Evolutionary conservation across 2,888 invertebrate genomes (phyloP).

Genomic region (Polietes domitor): DNA sequence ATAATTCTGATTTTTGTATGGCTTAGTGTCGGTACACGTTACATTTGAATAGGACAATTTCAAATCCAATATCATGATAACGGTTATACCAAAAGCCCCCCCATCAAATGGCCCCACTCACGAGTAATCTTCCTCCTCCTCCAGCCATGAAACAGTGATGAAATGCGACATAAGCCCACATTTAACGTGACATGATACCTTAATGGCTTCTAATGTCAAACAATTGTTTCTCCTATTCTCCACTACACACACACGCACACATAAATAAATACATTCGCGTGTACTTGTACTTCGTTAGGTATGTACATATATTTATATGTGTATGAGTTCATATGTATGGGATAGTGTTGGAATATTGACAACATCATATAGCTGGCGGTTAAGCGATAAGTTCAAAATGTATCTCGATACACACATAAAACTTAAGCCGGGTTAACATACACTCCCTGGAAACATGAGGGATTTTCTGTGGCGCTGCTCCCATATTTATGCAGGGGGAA

Average conservation of each 20-base stretch:
- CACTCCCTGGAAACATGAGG: conserved; percentile 26
- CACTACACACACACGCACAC: not conserved
- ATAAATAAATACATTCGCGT: conserved; percentile 12
- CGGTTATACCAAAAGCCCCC: not conserved
- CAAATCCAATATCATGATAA: conserved; percentile 16
- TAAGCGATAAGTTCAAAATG: conserved; percentile 41
- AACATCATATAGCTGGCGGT: conserved; percentile 45
- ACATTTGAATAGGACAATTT: conserved; percentile 21
- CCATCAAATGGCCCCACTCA: not conserved
- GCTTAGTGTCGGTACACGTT: not conserved
- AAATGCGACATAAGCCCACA: conserved; percentile 58
- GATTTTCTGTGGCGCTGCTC: conserved; percentile 28
- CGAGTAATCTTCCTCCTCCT: not conserved
- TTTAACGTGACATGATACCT: conserved; percentile 63
- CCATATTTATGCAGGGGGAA: not conserved
- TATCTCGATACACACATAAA: conserved; percentile 35
- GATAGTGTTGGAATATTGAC: conserved; percentile 22
- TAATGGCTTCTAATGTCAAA: conserved; percentile 63
- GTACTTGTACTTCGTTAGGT: not conserved
- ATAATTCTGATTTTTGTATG: not conserved
- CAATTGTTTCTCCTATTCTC: conserved; percentile 41
- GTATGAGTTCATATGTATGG: not conserved
- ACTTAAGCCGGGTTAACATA: conserved; percentile 29
- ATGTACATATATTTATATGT: conserved; percentile 3
- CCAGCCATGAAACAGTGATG: conserved; percentile 41